Evolutionary conservation across 2,113 vertebrate species (phyloP), one percentile per base, ranked within the genome.

Genomic region (Lethenteron reissneri): DNA sequence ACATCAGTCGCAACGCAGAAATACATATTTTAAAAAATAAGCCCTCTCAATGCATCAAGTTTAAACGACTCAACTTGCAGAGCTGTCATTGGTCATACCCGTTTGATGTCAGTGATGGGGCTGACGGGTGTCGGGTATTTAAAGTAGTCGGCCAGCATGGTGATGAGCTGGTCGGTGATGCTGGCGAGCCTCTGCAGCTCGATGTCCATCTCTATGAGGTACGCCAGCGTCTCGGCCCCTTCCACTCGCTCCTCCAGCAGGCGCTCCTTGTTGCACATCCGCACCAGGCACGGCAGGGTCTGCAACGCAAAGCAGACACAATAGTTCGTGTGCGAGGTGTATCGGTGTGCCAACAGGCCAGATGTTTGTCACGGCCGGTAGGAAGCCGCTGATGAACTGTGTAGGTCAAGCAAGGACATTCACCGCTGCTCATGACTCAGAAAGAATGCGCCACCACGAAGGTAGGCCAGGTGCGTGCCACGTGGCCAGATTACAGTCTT

Each of bases 101-200:
- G 87, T 80, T 99, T 99, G 79, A 99, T 97, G 80, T 99, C 92
- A 2, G 91, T 84, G 83, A 99, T 99, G 77, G 94, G 88, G 3
- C 91, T 95, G 79, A 96, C 92, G 2, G 94, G 97, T 82, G 89
- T 99, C 74, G 94, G 94, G 75, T 99, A 99, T 77, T 99, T 99
- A 81, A 99, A 99, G 81, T 99, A 99, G 81, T 99, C 94, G 0
- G 94, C 90, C 75, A 99, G 81, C 92, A 92, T 95, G 76, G 84
- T 84, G 71, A 97, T 90, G 74, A 99, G 85, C 79, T 99, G 92
- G 78, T 99, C 92, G 0, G 88, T 96, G 76, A 92, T 89, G 81
- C 94, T 99, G 71, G 94, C 94, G 11, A 88, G 91, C 75, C 92
- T 84, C 81, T 99, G 94, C 56, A 99, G 87, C 77, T 99, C 92